phyloP scores from a whole-genome alignment of 2,113 vertebrate genomes.

The Zosterops hypoxanthus region DNA sequence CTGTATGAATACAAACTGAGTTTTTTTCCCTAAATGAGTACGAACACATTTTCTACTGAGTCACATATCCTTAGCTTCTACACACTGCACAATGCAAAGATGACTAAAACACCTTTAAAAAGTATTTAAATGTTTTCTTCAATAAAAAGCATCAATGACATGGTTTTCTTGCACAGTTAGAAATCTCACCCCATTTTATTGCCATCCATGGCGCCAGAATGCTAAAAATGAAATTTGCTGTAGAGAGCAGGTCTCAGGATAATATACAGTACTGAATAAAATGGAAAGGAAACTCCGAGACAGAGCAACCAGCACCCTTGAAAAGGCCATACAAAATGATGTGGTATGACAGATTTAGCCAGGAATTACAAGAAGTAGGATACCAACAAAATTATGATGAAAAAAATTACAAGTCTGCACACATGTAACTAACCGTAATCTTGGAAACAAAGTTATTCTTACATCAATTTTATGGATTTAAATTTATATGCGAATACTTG shows the following conservation, averaged over 20 bases:
- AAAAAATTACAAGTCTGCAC: background rate
- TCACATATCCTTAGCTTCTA: background rate
- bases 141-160: background rate
- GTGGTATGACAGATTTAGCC: background rate
- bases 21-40: background rate
- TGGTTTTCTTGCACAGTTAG: background rate
- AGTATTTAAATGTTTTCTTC: constrained; percentile 11
- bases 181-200: background rate
- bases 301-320: background rate
- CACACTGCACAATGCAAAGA: background rate
- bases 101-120: background rate
- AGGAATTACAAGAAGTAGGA: background rate
- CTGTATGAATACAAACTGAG: background rate
- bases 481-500: background rate
- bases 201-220: background rate
- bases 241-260: background rate
- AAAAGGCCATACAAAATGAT: background rate
- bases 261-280: background rate
- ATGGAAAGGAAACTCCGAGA: background rate
- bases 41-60: background rate
- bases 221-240: background rate
- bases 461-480: background rate
- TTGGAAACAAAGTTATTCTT: background rate
- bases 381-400: background rate
- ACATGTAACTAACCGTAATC: background rate